These are phyloP conservation scores for Gobius niger DNA, from an alignment of 2,113 vertebrate genomes.

Conservation along the genomic window DNA sequence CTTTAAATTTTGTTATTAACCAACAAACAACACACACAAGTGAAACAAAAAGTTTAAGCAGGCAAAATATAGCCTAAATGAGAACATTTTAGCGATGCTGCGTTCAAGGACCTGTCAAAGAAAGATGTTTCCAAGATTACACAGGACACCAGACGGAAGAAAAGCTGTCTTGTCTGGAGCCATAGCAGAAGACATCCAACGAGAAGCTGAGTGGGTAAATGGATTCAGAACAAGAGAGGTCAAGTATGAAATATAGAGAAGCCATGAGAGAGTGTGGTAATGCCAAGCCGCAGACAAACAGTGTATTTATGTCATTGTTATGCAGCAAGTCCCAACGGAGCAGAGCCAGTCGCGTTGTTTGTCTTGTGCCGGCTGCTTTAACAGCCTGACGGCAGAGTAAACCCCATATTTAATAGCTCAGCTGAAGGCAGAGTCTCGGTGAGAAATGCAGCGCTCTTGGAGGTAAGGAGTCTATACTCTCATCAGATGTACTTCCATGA, in stretches of 20 bases:
- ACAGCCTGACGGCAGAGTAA: constrained; percentile 42
- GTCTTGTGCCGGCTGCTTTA: constrained; percentile 16
- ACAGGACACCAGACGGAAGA: no score
- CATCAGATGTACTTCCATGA: neutral
- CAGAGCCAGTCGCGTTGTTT: constrained; percentile 23
- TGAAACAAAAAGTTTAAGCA: no score
- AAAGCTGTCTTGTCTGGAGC: neutral
- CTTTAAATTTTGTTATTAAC: no score
- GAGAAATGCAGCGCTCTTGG: neutral
- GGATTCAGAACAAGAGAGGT: neutral
- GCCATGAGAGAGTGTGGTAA: neutral
- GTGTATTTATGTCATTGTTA: constrained; percentile 38
- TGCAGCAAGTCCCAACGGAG: constrained; percentile 4
- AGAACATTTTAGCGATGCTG: no score
- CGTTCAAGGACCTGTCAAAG: no score
- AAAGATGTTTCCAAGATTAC: no score
- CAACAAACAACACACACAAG: no score
- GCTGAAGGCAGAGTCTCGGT: constrained; percentile 10
- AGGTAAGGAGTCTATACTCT: neutral
- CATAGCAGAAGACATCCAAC: neutral
- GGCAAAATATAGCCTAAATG: no score
- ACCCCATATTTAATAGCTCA: constrained; percentile 45
- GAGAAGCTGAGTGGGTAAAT: neutral
- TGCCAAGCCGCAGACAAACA: constrained; percentile 9
- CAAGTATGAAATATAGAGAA: constrained; percentile 16